A percentile compares a stretch with the other conserved stretches of the same genome.
Conservation (phyloP, 2,797 vertebrate genomes). For the Antrozous pallidus region DNA sequence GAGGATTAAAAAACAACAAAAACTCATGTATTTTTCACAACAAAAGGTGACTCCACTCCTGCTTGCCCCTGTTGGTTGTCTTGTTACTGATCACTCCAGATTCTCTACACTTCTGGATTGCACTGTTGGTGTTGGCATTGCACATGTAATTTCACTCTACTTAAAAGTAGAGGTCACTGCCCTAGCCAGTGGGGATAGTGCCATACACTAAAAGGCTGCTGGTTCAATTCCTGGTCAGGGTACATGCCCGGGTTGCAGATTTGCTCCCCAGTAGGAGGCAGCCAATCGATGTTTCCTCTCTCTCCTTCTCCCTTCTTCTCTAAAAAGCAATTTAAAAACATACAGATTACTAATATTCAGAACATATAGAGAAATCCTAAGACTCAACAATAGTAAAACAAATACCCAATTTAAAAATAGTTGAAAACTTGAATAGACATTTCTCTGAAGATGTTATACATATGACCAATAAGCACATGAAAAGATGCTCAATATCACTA, state of each 20-base stretch:
- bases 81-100: background rate
- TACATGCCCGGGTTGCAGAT: background rate
- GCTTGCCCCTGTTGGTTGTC: background rate
- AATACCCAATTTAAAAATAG: background rate
- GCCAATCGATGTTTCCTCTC: background rate
- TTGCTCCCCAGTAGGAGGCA: background rate
- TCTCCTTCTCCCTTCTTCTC: background rate
- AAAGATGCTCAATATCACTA: background rate
- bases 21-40: background rate
- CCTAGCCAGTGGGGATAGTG: background rate
- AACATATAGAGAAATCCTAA: background rate
- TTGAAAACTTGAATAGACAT: background rate
- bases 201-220: background rate
- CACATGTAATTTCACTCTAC: background rate
- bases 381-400: background rate
- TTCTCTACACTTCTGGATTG: background rate
- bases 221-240: background rate
- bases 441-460: background rate
- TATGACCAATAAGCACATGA: background rate
- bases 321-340: background rate
- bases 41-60: background rate
- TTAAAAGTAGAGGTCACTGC: background rate
- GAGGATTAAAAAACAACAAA: too few species aligned
- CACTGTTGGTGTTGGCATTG: background rate
- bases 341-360: background rate